Evolutionary conservation across 2,113 vertebrate species (phyloP), one percentile per base, ranked within the genome.

Genomic region (Brienomyrus longianalis): DNA sequence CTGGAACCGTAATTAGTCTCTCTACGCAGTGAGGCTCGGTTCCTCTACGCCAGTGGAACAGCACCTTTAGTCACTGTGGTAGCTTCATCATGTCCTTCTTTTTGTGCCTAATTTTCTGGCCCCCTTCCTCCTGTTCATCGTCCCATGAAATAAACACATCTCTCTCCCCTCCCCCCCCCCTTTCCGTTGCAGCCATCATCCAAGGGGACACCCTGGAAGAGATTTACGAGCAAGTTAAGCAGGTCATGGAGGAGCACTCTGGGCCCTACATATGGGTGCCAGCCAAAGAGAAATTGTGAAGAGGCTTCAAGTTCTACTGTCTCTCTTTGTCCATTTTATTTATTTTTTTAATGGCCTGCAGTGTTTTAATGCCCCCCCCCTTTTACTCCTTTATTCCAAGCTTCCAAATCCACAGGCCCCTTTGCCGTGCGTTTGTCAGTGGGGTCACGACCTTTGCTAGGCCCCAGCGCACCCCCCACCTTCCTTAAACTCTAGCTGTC

Each of bases 241-340:
- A 98, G 95, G 97, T 99, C 94, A 99, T 99, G 92, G 98, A 99
- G 93, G 98, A 99, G 88, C 98, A 99, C 93, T 98, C 98, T 88
- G 97, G 98, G 86, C 96, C 98, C 88, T 97, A 95, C 94, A 98
- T 99, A 94, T 99, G 98, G 98, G 96, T 99, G 66, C 97, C 97
- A 92, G 98, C 98, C 92, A 99, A 99, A 95, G 98, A 99, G 95
- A 99, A 99, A 94, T 95, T 99, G 96, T 99, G 97, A 99, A 95
- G 94, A 90, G 89, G 91, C 89, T 90, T 48, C 50, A 19, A 51
- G 21, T 56, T 1, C 74, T 89, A 47, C 89, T 91, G 90, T 89
- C 90, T 92, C 92, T 92, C 90, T 91, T 88, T 31, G 89, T 85
- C 31, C 77, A 86, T 83, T 89, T 66, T 83, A 52, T 89, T 89